A percentile compares a stretch with the other conserved stretches of the same genome.
phyloP scores from a whole-genome alignment of 2,113 vertebrate genomes.

The Symphodus melops region DNA sequence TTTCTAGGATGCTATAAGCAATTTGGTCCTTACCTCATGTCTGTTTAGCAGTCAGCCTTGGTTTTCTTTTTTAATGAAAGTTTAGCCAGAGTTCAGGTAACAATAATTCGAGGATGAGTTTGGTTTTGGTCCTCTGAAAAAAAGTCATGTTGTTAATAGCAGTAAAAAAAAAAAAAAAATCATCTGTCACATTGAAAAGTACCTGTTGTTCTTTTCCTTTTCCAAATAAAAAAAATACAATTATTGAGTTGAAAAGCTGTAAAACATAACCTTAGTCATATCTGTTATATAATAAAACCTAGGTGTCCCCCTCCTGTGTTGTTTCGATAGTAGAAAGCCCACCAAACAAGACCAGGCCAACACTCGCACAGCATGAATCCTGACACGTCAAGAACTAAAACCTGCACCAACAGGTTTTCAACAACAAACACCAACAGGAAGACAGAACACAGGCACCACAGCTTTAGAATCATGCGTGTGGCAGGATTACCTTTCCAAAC shows the following conservation, averaged over 20 bases:
- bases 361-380: constrained; percentile 32
- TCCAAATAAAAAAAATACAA: neutral
- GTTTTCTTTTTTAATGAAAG: neutral
- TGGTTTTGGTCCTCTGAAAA: constrained; percentile 20
- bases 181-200: no score
- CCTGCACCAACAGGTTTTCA: constrained; percentile 51
- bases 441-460: neutral
- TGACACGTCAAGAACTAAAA: constrained; percentile 54
- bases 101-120: neutral
- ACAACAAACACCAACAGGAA: constrained; percentile 13
- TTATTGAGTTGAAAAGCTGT: no score
- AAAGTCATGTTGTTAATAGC: neutral
- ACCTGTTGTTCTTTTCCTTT: no score
- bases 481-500: constrained; percentile 46
- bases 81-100: neutral
- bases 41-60: neutral
- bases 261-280: no score
- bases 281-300: neutral
- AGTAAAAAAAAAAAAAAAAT: no score
- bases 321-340: neutral
- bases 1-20: neutral
- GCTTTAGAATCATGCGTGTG: neutral
- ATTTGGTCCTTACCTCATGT: constrained; percentile 65
- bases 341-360: neutral
- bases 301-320: neutral